A percentile compares a stretch with the other conserved stretches of the same genome.
Evolutionary conservation across 2,797 vertebrate species (phyloP).

Genomic region (Cryptoblepharus egeriae): DNA sequence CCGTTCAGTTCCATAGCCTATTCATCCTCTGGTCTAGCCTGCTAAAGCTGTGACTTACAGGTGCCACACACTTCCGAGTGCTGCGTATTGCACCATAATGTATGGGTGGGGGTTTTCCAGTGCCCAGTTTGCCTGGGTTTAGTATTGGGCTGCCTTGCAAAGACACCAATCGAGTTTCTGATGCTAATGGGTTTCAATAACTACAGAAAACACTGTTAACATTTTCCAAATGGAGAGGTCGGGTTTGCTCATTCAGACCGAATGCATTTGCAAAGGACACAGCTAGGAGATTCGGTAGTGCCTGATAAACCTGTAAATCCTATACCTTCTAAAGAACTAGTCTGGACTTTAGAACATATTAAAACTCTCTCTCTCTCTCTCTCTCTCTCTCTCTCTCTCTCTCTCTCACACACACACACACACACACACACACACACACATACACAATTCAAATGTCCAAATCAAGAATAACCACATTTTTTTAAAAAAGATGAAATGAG

Average conservation of each 20-base stretch:
- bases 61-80: neutral
- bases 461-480: too few relatives aligned
- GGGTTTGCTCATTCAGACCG: fast-evolving
- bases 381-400: too few relatives aligned
- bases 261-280: neutral
- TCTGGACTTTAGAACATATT: neutral
- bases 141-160: neutral
- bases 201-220: neutral
- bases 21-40: neutral
- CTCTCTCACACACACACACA: too few relatives aligned
- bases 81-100: neutral
- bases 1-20: neutral
- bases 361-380: neutral
- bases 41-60: neutral
- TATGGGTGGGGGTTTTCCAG: neutral
- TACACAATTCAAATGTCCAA: too few relatives aligned
- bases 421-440: too few relatives aligned
- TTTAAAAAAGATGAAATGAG: too few relatives aligned
- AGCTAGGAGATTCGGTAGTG: neutral
- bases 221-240: fast-evolving
- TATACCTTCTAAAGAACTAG: slow-evolving; percentile 1
- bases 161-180: neutral
- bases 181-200: slow-evolving; percentile 7
- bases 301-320: neutral
- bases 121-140: neutral